Conservation (phyloP, 2,888 invertebrate genomes). For the Drosophila lutescens region DNA sequence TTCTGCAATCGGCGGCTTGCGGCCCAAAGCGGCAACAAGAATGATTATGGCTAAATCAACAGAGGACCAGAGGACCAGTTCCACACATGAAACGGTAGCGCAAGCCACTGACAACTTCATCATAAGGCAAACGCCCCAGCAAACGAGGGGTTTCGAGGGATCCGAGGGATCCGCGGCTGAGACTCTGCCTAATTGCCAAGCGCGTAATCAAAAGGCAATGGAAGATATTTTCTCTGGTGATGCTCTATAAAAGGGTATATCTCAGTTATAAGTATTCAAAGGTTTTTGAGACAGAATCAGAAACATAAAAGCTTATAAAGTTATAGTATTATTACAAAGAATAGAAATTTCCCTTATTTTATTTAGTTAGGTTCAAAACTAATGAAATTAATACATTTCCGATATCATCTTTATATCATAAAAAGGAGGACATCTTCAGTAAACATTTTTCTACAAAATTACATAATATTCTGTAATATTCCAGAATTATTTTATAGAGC, state of each 20-base stretch:
- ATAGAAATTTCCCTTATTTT: too few species aligned
- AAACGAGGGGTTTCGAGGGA: neutral
- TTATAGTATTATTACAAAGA: too few species aligned
- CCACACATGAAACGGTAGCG: slow-evolving; percentile 62
- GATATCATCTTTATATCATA: too few species aligned
- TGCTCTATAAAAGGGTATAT: slow-evolving; percentile 11
- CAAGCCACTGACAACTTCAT: slow-evolving; percentile 73
- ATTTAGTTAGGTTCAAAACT: too few species aligned
- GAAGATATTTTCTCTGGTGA: slow-evolving; percentile 11
- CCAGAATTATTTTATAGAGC: neutral
- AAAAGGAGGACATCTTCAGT: too few species aligned
- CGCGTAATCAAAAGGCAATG: slow-evolving; percentile 66
- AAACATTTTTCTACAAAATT: neutral
- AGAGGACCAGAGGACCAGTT: slow-evolving; percentile 20
- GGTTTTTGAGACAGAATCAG: too few species aligned
- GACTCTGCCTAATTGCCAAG: slow-evolving; percentile 58
- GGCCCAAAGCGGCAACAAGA: slow-evolving; percentile 38
- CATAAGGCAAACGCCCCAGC: slow-evolving; percentile 64
- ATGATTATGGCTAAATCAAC: slow-evolving; percentile 59
- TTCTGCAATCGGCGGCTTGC: slow-evolving; percentile 31
- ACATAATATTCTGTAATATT: neutral
- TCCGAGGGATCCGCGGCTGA: slow-evolving; percentile 8
- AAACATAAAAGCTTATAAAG: too few species aligned
- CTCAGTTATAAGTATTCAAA: too few species aligned
- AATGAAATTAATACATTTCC: too few species aligned